These are phyloP conservation scores for Eupithecia inturbata DNA, from an alignment of 2,888 invertebrate genomes.

Conservation along the genomic window DNA sequence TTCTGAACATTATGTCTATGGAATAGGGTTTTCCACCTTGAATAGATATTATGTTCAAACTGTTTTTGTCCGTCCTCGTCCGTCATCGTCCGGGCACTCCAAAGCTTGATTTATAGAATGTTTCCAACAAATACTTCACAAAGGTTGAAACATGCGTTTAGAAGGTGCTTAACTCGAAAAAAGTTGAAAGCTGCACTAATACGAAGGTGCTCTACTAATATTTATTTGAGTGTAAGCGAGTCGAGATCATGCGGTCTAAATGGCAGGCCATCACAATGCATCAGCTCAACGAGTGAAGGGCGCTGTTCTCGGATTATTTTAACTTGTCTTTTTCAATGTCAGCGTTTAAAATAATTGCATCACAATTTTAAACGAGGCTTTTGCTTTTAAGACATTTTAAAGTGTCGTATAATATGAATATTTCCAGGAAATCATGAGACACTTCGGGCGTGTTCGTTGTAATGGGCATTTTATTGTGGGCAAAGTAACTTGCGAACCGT, in stretches of 20 bases:
- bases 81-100: too few relatives aligned
- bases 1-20: not conserved
- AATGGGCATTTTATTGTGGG: conserved; percentile 38
- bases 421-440: conserved; percentile 79
- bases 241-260: conserved; percentile 74
- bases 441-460: conserved; percentile 50
- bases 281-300: conserved; percentile 79
- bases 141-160: not conserved
- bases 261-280: conserved; percentile 81
- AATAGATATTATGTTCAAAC: not conserved
- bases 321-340: conserved; percentile 84
- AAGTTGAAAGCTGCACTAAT: not conserved
- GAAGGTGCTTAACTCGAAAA: not conserved
- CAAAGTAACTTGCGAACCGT: not conserved
- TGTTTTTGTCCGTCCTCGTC: too few relatives aligned
- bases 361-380: conserved; percentile 82
- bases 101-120: not conserved
- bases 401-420: conserved; percentile 74
- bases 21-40: not conserved
- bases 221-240: conserved; percentile 3
- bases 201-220: conserved; percentile 1
- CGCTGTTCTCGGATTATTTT: conserved; percentile 82
- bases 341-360: conserved; percentile 84
- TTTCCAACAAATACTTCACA: not conserved
- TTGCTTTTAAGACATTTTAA: conserved; percentile 80